Percentiles rank a stretch among this genome's conserved stretches.
These are phyloP conservation scores for Pentalonia nigronervosa DNA, from an alignment of 1,140 invertebrate species.

Conservation along the genomic window DNA sequence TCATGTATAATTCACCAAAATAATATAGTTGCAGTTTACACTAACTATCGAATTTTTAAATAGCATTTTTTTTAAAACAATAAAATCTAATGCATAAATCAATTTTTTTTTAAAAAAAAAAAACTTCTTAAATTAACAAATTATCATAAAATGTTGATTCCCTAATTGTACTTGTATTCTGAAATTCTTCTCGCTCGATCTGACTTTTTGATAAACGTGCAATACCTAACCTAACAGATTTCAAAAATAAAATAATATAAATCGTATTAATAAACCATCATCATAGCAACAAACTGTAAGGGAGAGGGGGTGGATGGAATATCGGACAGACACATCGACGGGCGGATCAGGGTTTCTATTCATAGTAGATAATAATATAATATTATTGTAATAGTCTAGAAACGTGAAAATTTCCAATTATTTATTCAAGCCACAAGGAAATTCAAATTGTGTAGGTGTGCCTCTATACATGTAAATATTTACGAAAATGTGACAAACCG, in stretches of 20 bases:
- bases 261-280: not conserved
- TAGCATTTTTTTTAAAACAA: not conserved
- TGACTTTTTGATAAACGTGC: not conserved
- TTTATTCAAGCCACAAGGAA: not conserved
- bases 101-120: too few species aligned
- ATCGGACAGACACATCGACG: not conserved
- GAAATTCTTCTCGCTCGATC: not conserved
- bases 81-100: not conserved
- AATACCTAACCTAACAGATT: not conserved
- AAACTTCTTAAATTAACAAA: too few species aligned
- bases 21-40: too few species aligned
- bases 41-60: not conserved
- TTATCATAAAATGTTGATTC: not conserved
- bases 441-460: not conserved
- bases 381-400: not conserved
- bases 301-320: too few species aligned
- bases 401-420: not conserved
- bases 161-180: not conserved
- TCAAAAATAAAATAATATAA: not conserved
- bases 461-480: not conserved
- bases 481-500: not conserved
- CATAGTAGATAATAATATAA: too few species aligned
- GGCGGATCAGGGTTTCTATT: not conserved
- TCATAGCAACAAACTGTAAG: not conserved
- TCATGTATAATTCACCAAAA: too few species aligned